Evolutionary conservation across 2,888 invertebrate species (phyloP).

Genomic region (Epicampocera succincta): DNA sequence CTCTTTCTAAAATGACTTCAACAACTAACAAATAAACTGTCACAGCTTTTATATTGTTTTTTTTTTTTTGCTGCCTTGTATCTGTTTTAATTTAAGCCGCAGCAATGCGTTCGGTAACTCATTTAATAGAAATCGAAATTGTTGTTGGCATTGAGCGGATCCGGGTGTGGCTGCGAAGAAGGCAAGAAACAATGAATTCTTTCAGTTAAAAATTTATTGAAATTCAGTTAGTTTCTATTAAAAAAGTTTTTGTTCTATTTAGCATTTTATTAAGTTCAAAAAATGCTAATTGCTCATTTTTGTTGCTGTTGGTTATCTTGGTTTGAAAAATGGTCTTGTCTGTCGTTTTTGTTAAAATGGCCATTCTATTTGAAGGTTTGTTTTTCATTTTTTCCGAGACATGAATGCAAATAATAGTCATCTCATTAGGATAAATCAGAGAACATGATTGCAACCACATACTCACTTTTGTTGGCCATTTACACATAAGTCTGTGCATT

Average conservation of each 20-base stretch:
- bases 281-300: slow-evolving; percentile 67
- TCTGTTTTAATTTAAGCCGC: slow-evolving; percentile 59
- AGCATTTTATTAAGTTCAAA: slow-evolving; percentile 37
- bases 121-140: slow-evolving; percentile 49
- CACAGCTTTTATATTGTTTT: slow-evolving; percentile 72
- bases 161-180: background rate
- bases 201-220: slow-evolving; percentile 49
- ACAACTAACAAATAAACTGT: slow-evolving; percentile 75
- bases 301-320: slow-evolving; percentile 15
- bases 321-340: slow-evolving; percentile 3
- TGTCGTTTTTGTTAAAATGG: slow-evolving; percentile 13
- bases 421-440: slow-evolving; percentile 67
- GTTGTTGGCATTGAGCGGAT: background rate
- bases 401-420: slow-evolving; percentile 67
- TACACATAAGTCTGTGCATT: slow-evolving; percentile 62
- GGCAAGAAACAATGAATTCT: slow-evolving; percentile 55
- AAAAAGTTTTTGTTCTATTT: slow-evolving; percentile 49
- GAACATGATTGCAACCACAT: slow-evolving; percentile 12
- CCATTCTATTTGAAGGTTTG: slow-evolving; percentile 45
- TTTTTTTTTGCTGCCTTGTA: slow-evolving; percentile 20
- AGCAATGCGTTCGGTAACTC: slow-evolving; percentile 27
- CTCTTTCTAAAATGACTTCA: slow-evolving; percentile 60
- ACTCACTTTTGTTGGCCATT: slow-evolving; percentile 22
- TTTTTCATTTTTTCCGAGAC: slow-evolving; percentile 45
- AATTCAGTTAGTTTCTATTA: slow-evolving; percentile 53